These are phyloP conservation scores for Pachyramphus minor DNA, from an alignment of 2,113 vertebrate genomes.

Conservation along the genomic window DNA sequence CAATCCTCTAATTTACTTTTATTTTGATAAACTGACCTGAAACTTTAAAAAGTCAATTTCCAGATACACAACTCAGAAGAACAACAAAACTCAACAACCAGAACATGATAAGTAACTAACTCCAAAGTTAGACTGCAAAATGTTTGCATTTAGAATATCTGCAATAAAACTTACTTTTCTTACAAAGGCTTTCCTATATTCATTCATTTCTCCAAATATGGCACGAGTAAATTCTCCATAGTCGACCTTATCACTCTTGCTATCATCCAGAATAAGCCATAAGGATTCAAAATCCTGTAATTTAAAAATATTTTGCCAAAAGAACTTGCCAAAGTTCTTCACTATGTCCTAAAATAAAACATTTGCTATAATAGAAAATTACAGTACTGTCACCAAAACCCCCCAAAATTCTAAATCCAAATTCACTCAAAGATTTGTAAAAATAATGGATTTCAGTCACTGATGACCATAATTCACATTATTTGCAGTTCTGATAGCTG, in stretches of 20 bases:
- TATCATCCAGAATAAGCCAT: slow-evolving; percentile 70
- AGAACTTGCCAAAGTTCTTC: neutral
- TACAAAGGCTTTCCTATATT: slow-evolving; percentile 79
- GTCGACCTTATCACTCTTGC: slow-evolving; percentile 46
- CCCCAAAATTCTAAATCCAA: neutral
- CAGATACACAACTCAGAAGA: neutral
- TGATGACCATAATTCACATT: neutral
- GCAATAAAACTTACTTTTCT: slow-evolving; percentile 74
- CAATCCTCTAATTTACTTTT: neutral
- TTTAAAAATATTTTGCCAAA: neutral
- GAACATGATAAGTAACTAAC: neutral
- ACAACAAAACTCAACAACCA: neutral
- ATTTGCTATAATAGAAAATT: neutral
- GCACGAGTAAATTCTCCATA: slow-evolving; percentile 69
- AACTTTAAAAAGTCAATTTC: neutral
- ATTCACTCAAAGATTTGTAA: neutral
- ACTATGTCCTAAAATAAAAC: neutral
- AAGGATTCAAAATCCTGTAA: slow-evolving; percentile 77
- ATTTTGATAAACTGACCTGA: neutral
- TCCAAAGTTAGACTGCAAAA: neutral
- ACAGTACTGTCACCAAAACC: neutral
- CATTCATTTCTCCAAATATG: slow-evolving; percentile 82
- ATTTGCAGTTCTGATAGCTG: neutral
- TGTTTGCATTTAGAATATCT: neutral
- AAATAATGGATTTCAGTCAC: neutral